These are phyloP conservation scores for Abramis brama DNA, from an alignment of 2,113 vertebrate species.

Conservation along the genomic window DNA sequence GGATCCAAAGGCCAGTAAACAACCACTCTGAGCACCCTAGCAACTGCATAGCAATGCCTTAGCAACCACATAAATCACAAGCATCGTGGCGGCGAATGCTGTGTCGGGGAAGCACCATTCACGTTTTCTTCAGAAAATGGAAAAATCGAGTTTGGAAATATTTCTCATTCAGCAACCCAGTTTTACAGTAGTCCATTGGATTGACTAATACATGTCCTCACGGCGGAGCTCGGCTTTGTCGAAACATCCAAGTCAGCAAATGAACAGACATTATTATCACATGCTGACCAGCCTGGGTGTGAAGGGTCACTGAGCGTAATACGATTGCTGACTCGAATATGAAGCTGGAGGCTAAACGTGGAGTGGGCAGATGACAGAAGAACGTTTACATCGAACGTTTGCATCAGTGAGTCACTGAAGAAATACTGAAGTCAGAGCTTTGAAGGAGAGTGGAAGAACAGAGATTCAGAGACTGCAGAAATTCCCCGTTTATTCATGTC, in stretches of 20 bases:
- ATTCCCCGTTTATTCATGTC: slow-evolving; percentile 76
- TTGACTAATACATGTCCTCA: background rate
- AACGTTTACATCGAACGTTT: slow-evolving; percentile 18
- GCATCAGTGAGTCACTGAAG: slow-evolving; percentile 54
- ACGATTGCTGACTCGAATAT: slow-evolving; percentile 44
- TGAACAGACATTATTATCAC: background rate
- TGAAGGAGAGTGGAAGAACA: slow-evolving; percentile 41
- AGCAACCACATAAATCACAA: background rate
- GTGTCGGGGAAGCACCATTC: background rate
- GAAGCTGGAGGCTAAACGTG: background rate
- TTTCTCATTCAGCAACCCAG: background rate
- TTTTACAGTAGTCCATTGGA: background rate
- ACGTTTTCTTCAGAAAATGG: slow-evolving; percentile 5
- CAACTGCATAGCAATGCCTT: background rate
- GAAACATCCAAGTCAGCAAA: background rate
- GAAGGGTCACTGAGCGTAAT: background rate
- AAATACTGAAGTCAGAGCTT: slow-evolving; percentile 45
- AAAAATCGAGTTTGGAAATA: slow-evolving; percentile 17
- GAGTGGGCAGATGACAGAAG: slow-evolving; percentile 44
- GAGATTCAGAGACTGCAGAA: slow-evolving; percentile 47
- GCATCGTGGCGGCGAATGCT: background rate
- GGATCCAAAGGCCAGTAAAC: no score
- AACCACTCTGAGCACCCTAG: background rate
- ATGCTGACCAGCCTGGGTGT: background rate
- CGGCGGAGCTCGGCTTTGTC: background rate